A percentile compares a stretch with the other conserved stretches of the same genome.
Conservation (phyloP, 2,113 vertebrate species). For the Leucoraja erinaceus region DNA sequence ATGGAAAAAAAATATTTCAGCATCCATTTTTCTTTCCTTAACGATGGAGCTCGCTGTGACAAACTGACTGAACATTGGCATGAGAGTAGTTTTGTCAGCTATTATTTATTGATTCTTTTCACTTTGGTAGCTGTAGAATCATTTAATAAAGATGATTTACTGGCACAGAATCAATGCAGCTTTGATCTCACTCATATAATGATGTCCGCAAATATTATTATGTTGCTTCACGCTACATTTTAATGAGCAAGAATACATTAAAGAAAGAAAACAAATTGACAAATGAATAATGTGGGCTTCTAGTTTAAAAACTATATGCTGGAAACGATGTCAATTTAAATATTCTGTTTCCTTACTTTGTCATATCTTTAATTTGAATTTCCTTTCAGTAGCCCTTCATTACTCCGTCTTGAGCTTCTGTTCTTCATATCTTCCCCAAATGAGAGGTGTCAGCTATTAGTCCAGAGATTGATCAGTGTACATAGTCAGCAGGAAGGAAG, state of each 20-base stretch:
- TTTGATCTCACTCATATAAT: not conserved
- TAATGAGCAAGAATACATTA: too few species aligned
- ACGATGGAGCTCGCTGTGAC: not conserved
- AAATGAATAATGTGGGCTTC: not conserved
- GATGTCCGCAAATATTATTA: not conserved
- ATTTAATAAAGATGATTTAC: not conserved
- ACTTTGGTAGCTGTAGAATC: not conserved
- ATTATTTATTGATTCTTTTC: not conserved
- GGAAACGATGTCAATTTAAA: not conserved
- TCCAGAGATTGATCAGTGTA: too few species aligned
- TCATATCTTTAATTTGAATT: not conserved
- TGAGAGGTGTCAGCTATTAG: too few species aligned
- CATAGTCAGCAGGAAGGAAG: too few species aligned
- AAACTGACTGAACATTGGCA: not conserved
- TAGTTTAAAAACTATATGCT: not conserved
- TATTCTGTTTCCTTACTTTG: not conserved
- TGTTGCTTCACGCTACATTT: too few species aligned
- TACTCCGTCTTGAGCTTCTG: not conserved
- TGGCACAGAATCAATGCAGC: not conserved
- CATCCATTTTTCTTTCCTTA: not conserved
- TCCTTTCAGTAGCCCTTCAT: not conserved
- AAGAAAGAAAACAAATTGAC: not conserved
- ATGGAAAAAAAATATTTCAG: not conserved
- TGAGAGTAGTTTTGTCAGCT: too few species aligned
- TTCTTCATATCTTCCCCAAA: not conserved